phyloP scores from a whole-genome alignment of 1,140 invertebrate species.

The Cylas formicarius region DNA sequence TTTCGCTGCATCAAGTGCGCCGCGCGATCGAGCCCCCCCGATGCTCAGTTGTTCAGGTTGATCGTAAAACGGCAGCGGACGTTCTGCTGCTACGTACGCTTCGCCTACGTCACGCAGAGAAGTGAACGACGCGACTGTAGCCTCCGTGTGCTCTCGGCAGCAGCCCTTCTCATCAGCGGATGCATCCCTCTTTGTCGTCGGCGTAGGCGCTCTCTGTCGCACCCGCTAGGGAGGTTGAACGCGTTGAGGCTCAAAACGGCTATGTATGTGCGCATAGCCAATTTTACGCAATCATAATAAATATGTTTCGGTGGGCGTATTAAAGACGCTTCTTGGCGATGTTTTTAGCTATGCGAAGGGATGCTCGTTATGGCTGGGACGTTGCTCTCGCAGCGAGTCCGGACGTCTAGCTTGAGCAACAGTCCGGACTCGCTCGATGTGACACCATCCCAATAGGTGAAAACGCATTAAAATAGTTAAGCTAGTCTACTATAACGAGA shows the following conservation, averaged over 20 bases:
- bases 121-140: constrained; percentile 14
- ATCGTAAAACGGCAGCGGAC: no score
- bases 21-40: not conserved
- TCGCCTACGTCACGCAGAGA: constrained; percentile 11
- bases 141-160: constrained; percentile 21
- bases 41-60: not conserved
- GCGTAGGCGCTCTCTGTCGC: constrained; percentile 5
- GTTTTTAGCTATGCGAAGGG: no score
- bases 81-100: constrained; percentile 3
- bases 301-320: constrained; percentile 27
- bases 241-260: no score
- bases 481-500: no score
- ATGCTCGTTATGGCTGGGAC: constrained; percentile 20
- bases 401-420: not conserved
- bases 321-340: constrained; percentile 3
- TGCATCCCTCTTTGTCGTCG: constrained; percentile 24
- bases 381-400: constrained; percentile 7
- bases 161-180: constrained; percentile 27
- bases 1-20: not conserved
- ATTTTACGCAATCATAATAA: constrained; percentile 34
- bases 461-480: no score
- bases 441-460: no score
- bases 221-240: constrained; percentile 18
- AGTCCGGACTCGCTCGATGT: no score
- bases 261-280: constrained; percentile 28